These are phyloP conservation scores for Venustaconcha ellipsiformis DNA, from an alignment of 1,140 invertebrate genomes.

Conservation along the genomic window DNA sequence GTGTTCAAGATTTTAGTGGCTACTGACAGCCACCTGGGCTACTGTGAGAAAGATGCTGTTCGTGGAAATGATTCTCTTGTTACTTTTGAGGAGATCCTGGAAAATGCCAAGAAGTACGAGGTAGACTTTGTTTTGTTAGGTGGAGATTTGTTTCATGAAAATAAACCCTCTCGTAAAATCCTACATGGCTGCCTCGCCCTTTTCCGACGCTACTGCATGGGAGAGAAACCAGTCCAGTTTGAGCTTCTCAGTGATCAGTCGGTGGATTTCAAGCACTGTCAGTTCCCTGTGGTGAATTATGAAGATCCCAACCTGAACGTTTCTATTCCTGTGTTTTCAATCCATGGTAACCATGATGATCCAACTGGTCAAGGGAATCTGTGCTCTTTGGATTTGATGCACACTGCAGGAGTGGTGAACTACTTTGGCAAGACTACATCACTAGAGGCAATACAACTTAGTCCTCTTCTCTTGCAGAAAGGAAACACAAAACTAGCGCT, in stretches of 20 bases:
- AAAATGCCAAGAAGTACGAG: constrained; percentile 81
- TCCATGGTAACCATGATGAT: constrained; percentile 94
- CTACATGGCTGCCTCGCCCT: constrained; percentile 82
- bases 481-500: constrained; percentile 87
- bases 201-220: constrained; percentile 83
- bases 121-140: constrained; percentile 76
- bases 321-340: constrained; percentile 83
- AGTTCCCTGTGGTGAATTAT: constrained; percentile 85
- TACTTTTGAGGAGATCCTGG: constrained; percentile 96
- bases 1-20: constrained; percentile 89
- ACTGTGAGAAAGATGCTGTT: constrained; percentile 83
- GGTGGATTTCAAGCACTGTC: constrained; percentile 74
- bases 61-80: constrained; percentile 89
- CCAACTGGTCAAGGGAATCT: constrained; percentile 81
- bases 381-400: constrained; percentile 87
- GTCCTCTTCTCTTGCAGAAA: constrained; percentile 90
- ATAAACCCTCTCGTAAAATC: constrained; percentile 75
- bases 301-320: constrained; percentile 96
- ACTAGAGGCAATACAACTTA: constrained; percentile 76
- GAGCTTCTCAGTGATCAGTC: constrained; percentile 83
- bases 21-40: constrained; percentile 96
- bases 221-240: constrained; percentile 74
- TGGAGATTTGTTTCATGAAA: constrained; percentile 75
- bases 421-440: constrained; percentile 71
- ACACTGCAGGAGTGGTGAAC: constrained; percentile 87